Conservation (phyloP, 2,888 invertebrate genomes). For the Dyspetes luteomarginatus region DNA sequence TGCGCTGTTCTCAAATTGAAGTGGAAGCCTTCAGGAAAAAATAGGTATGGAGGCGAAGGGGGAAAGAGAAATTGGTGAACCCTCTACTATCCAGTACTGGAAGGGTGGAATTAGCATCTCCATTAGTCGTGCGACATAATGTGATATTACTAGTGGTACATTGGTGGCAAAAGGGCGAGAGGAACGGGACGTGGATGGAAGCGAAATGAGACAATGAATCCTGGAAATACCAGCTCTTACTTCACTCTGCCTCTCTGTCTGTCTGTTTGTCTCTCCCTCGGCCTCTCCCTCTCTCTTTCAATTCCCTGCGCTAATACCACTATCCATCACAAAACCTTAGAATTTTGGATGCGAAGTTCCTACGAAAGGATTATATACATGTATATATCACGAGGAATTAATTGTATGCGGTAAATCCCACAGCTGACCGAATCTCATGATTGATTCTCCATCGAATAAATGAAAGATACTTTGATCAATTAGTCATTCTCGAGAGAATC, state of each 20-base stretch:
- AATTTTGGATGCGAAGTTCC: conserved; percentile 25
- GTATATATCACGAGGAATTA: conserved; percentile 39
- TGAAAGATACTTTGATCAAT: background rate
- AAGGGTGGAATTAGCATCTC: conserved; percentile 80
- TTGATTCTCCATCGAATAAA: conserved; percentile 6
- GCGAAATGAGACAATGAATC: conserved; percentile 74
- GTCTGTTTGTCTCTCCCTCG: conserved; percentile 15
- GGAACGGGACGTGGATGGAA: conserved; percentile 64
- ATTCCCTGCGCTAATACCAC: conserved; percentile 58
- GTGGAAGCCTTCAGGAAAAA: conserved; percentile 75
- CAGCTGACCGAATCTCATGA: conserved; percentile 34
- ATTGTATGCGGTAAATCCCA: conserved; percentile 23
- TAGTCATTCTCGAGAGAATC: background rate
- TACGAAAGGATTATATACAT: background rate
- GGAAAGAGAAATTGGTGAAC: conserved; percentile 43
- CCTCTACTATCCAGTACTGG: conserved; percentile 43
- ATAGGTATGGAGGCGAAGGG: conserved; percentile 65
- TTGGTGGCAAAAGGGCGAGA: conserved; percentile 50
- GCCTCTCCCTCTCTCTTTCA: conserved; percentile 32
- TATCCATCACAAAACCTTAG: conserved; percentile 55
- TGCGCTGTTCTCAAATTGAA: conserved; percentile 43
- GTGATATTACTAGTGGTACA: conserved; percentile 77
- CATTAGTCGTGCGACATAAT: conserved; percentile 79
- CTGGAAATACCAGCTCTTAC: conserved; percentile 33
- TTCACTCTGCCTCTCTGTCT: conserved; percentile 6